phyloP scores from a whole-genome alignment of 2,888 invertebrate genomes.

The Hirtodrosophila confusa region DNA sequence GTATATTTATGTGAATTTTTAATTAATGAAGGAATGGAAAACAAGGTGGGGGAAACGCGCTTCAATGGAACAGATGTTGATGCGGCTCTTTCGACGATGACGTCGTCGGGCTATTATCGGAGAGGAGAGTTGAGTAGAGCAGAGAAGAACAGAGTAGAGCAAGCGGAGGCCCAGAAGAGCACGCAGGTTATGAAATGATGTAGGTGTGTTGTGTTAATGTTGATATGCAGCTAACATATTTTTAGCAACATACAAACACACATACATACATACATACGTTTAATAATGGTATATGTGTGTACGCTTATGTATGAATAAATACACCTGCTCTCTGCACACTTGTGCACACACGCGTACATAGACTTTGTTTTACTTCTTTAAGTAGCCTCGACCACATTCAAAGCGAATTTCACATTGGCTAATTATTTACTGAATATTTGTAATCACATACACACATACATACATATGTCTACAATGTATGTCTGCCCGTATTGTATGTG shows the following conservation, averaged over 20 bases:
- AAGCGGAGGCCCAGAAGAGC: neutral
- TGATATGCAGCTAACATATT: slow-evolving; percentile 43
- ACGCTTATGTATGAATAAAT: too few relatives aligned
- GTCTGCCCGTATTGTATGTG: slow-evolving; percentile 1
- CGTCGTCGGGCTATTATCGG: slow-evolving; percentile 65
- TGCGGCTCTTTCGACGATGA: slow-evolving; percentile 51
- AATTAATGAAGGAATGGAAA: too few relatives aligned
- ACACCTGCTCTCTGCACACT: neutral
- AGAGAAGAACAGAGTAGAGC: too few relatives aligned
- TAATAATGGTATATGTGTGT: slow-evolving; percentile 2
- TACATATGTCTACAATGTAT: neutral
- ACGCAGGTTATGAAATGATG: slow-evolving; percentile 5
- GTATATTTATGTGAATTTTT: neutral
- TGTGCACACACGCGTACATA: neutral
- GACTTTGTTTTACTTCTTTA: neutral
- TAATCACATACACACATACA: neutral
- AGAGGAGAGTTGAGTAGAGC: slow-evolving; percentile 23
- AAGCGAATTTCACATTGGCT: slow-evolving; percentile 10
- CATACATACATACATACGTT: slow-evolving; percentile 8
- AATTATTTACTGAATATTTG: neutral
- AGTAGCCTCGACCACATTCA: neutral
- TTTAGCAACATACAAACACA: slow-evolving; percentile 38
- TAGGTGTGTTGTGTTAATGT: slow-evolving; percentile 29
- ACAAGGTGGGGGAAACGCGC: neutral
- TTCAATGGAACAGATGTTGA: slow-evolving; percentile 56